Percentiles rank a stretch among this genome's conserved stretches.
Conservation (phyloP, 2,797 vertebrate species). For the Centropyge bicolor region DNA sequence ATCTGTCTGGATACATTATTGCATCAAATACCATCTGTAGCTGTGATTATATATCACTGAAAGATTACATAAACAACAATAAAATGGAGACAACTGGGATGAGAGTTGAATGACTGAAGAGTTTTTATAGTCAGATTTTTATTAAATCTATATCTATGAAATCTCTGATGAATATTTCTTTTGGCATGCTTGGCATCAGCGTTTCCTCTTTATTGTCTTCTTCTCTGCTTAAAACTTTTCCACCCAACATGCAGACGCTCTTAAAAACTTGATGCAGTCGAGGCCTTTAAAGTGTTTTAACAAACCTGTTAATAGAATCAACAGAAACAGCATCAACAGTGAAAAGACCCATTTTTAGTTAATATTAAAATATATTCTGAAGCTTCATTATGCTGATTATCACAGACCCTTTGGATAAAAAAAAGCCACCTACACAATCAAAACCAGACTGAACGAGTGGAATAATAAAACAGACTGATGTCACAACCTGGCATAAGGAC, state of each 20-base stretch:
- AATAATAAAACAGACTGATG: conserved; percentile 11
- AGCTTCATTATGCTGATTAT: conserved; percentile 49
- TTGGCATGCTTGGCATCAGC: neutral
- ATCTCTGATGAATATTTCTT: conserved; percentile 31
- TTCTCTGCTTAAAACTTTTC: conserved; percentile 1
- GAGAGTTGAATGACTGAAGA: conserved; percentile 7
- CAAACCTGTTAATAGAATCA: conserved; percentile 8
- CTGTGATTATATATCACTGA: conserved; percentile 31
- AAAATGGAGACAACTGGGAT: conserved; percentile 42
- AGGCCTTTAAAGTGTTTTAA: too few species aligned
- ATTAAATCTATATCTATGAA: conserved; percentile 60
- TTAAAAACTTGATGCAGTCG: too few species aligned
- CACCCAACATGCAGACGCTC: neutral
- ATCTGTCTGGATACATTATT: conserved; percentile 21
- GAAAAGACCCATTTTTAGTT: neutral
- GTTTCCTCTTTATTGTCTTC: conserved; percentile 9
- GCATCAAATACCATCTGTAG: conserved; percentile 23
- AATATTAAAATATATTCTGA: conserved; percentile 35
- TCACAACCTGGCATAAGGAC: conserved; percentile 4
- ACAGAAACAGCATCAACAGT: neutral
- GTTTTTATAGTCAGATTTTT: conserved; percentile 44
- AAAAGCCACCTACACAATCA: conserved; percentile 51
- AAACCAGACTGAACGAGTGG: conserved; percentile 39
- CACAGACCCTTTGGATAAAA: neutral
- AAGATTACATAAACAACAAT: conserved; percentile 61